These are phyloP conservation scores for Tor tambroides DNA, from an alignment of 2,113 vertebrate genomes.

Conservation along the genomic window DNA sequence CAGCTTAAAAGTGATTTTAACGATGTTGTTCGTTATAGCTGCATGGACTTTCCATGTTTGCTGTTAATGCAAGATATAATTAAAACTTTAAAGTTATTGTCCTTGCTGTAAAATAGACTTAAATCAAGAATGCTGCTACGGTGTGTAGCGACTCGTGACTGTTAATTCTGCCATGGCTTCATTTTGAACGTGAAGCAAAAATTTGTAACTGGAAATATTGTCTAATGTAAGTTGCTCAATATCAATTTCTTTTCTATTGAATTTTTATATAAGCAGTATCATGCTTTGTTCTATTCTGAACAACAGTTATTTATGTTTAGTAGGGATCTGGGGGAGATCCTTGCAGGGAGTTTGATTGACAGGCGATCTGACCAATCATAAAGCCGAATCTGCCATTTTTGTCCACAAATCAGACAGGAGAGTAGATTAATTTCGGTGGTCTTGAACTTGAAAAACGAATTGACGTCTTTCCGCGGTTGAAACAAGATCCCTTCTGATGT, in stretches of 20 bases:
- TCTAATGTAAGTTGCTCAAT: neutral
- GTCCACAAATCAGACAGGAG: too few species aligned
- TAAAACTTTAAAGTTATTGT: neutral
- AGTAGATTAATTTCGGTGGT: too few species aligned
- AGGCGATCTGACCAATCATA: too few species aligned
- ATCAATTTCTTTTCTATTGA: neutral
- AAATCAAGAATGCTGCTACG: neutral
- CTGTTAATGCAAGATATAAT: neutral
- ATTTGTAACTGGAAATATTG: neutral
- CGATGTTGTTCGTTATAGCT: neutral
- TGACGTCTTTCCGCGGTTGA: too few species aligned
- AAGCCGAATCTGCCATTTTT: too few species aligned
- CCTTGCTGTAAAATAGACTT: neutral
- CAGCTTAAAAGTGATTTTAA: neutral
- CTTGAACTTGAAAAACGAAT: too few species aligned
- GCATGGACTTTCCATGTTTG: neutral
- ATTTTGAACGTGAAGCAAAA: neutral
- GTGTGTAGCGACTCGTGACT: neutral
- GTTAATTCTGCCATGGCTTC: neutral
- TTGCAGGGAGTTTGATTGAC: too few species aligned
- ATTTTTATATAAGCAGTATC: neutral
- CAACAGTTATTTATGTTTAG: neutral
- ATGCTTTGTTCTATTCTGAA: neutral
- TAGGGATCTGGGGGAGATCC: neutral
- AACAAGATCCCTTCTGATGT: too few species aligned